A percentile compares a stretch with the other conserved stretches of the same genome.
Conservation (phyloP, 2,113 vertebrate species). For the Pyxicephalus adspersus region DNA sequence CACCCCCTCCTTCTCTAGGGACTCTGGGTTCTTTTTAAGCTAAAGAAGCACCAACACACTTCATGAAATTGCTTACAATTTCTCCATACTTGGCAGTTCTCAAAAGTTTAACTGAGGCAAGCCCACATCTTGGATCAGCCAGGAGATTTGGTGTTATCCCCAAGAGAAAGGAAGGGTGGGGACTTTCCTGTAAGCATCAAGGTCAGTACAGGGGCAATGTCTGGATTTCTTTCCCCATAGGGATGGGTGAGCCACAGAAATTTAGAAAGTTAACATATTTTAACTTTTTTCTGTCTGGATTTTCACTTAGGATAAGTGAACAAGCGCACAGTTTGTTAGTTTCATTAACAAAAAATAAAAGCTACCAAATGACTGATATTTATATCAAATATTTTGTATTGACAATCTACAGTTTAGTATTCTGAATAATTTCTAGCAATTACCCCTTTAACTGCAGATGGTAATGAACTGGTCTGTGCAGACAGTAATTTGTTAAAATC, state of each 20-base stretch:
- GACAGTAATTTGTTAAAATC: too few relatives aligned
- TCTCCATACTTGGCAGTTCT: constrained; percentile 36
- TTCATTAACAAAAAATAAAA: too few relatives aligned
- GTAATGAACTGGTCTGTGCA: too few relatives aligned
- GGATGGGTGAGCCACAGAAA: constrained; percentile 35
- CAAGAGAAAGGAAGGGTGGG: constrained; percentile 29
- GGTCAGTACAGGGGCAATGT: constrained; percentile 46
- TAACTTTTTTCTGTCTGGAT: neutral
- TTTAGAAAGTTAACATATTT: neutral
- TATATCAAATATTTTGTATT: too few relatives aligned
- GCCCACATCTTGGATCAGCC: constrained; percentile 30
- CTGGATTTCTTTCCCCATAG: constrained; percentile 24
- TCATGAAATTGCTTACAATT: constrained; percentile 43
- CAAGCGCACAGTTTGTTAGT: neutral
- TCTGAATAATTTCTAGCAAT: too few relatives aligned
- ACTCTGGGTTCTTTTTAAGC: constrained; percentile 12
- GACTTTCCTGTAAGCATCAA: constrained; percentile 27
- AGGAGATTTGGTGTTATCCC: constrained; percentile 41
- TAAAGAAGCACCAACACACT: constrained; percentile 37
- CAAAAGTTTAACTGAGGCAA: constrained; percentile 48
- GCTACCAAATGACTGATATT: too few relatives aligned
- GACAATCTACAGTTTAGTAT: too few relatives aligned
- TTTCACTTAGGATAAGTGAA: neutral
- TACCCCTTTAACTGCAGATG: too few relatives aligned
- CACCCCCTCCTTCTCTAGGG: constrained; percentile 19